Evolutionary conservation across 2,888 invertebrate genomes (phyloP).

Genomic region (Pristionchus entomophagus): DNA sequence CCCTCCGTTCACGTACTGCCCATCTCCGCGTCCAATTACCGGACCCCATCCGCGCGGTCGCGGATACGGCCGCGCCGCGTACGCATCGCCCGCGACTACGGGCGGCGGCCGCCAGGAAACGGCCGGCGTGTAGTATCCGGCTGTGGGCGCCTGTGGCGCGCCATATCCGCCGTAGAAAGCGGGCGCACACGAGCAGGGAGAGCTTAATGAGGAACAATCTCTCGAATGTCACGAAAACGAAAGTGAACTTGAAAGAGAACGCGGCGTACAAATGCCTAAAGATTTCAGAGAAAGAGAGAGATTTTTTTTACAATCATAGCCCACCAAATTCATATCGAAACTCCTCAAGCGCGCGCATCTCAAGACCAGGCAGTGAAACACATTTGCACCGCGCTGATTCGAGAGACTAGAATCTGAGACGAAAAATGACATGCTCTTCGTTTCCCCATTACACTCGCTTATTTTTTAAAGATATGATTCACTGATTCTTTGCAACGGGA

Average conservation of each 20-base stretch:
- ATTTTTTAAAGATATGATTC: too few relatives aligned
- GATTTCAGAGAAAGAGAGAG: too few relatives aligned
- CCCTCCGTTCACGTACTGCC: constrained; percentile 3
- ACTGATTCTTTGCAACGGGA: too few relatives aligned
- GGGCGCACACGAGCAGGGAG: constrained; percentile 27
- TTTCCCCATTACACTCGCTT: too few relatives aligned
- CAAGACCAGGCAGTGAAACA: too few relatives aligned
- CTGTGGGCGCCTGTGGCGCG: neutral
- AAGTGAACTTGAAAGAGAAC: too few relatives aligned
- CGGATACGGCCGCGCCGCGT: neutral
- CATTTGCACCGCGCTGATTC: too few relatives aligned
- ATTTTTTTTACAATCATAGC: neutral
- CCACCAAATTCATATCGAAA: neutral
- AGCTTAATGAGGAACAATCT: too few relatives aligned
- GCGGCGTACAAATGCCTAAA: too few relatives aligned
- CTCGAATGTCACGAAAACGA: too few relatives aligned
- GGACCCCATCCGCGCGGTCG: neutral
- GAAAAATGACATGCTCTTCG: too few relatives aligned
- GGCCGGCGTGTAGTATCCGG: neutral
- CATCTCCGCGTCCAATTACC: neutral
- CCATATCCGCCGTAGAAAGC: neutral
- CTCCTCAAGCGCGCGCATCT: neutral
- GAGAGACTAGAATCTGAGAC: too few relatives aligned
- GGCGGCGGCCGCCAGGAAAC: neutral
- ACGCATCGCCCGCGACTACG: constrained; percentile 31